A percentile compares a stretch with the other conserved stretches of the same genome.
Evolutionary conservation across 2,888 invertebrate genomes (phyloP).

Genomic region (Nomada fucata): DNA sequence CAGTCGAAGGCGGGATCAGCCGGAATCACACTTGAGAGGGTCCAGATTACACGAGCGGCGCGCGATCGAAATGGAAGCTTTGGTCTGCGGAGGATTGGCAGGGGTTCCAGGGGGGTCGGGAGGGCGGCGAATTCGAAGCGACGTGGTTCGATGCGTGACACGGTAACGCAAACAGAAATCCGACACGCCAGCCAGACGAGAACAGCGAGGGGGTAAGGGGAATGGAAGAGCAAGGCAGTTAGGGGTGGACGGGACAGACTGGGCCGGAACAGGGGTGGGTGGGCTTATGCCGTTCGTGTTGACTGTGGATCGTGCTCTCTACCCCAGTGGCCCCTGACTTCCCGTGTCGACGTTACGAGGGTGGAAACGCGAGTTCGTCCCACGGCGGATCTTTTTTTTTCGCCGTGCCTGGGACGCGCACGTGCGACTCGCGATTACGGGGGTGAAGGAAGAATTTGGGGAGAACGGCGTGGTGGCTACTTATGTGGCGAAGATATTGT

Average conservation of each 20-base stretch:
- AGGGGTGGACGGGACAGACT: conserved; percentile 84
- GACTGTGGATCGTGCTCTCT: conserved; percentile 78
- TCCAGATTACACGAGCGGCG: conserved; percentile 64
- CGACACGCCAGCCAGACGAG: conserved; percentile 78
- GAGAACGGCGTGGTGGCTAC: conserved; percentile 54
- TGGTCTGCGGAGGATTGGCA: conserved; percentile 39
- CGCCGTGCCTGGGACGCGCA: conserved; percentile 47
- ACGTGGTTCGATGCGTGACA: conserved; percentile 81
- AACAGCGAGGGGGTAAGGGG: neutral
- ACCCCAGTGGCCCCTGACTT: conserved; percentile 76
- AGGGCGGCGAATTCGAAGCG: conserved; percentile 77
- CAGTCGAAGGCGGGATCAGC: conserved; percentile 63
- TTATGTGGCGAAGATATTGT: conserved; percentile 36
- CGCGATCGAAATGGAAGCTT: conserved; percentile 62
- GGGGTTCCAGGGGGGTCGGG: conserved; percentile 2
- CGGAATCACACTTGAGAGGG: conserved; percentile 71
- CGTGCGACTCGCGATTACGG: conserved; percentile 28
- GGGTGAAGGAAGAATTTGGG: conserved; percentile 34
- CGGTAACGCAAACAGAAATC: conserved; percentile 83
- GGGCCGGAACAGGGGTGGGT: conserved; percentile 84
- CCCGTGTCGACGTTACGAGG: conserved; percentile 74
- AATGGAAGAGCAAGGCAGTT: conserved; percentile 84
- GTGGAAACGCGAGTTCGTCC: conserved; percentile 81
- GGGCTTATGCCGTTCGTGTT: conserved; percentile 79
- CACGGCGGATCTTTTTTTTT: conserved; percentile 80